phyloP scores from a whole-genome alignment of 2,888 invertebrate species.

The Trimorus sp. region DNA sequence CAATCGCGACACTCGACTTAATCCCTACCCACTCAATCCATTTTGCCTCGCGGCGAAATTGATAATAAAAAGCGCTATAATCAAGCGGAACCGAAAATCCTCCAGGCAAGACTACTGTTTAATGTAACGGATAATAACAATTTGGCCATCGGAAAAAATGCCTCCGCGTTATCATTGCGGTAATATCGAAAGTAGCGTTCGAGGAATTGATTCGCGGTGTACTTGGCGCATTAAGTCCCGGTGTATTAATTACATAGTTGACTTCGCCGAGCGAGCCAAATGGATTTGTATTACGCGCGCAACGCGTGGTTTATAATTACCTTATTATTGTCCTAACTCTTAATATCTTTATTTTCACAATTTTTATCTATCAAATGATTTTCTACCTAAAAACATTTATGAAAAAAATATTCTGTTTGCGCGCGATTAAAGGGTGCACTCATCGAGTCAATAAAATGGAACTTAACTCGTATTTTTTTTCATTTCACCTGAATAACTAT shows the following conservation, averaged over 20 bases:
- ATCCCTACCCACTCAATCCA: no score
- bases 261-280: slow-evolving; percentile 37
- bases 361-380: no score
- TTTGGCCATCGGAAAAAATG: slow-evolving; percentile 17
- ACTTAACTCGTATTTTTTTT: no score
- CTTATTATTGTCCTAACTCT: slow-evolving; percentile 45
- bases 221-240: slow-evolving; percentile 29
- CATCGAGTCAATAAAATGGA: no score
- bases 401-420: no score
- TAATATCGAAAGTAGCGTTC: slow-evolving; percentile 53
- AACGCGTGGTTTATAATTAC: slow-evolving; percentile 40
- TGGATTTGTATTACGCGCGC: slow-evolving; percentile 31
- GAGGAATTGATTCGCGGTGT: slow-evolving; percentile 42
- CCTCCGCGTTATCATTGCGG: slow-evolving; percentile 21
- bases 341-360: no score
- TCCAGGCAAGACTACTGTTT: slow-evolving; percentile 14
- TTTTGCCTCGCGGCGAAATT: no score
- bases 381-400: no score
- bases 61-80: no score
- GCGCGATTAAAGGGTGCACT: no score
- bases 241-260: slow-evolving; percentile 51
- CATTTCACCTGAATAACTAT: no score
- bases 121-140: slow-evolving; percentile 33
- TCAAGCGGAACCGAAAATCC: slow-evolving; percentile 5
- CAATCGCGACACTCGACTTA: no score